phyloP scores from a whole-genome alignment of 2,888 invertebrate genomes.

The Gymnoscelis rufifasciata region DNA sequence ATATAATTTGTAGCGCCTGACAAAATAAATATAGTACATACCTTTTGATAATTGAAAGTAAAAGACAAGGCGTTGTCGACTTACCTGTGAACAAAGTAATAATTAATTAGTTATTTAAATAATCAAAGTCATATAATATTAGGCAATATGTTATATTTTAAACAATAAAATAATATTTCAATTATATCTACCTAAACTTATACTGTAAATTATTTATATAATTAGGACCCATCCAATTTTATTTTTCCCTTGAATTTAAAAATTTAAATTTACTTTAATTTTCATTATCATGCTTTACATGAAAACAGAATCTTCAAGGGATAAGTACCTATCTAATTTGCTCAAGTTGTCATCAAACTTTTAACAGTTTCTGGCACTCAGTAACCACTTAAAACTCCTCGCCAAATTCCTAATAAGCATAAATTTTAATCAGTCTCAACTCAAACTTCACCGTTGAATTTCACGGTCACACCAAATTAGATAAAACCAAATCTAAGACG shows the following conservation, averaged over 20 bases:
- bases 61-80: not conserved
- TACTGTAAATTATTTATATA: too few relatives aligned
- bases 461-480: conserved; percentile 35
- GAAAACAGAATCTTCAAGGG: too few relatives aligned
- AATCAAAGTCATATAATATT: too few relatives aligned
- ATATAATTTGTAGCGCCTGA: too few relatives aligned
- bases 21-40: not conserved
- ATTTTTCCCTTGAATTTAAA: too few relatives aligned
- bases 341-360: conserved; percentile 8
- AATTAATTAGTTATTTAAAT: too few relatives aligned
- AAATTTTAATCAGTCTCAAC: conserved; percentile 22
- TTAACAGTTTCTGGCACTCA: conserved; percentile 10
- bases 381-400: conserved; percentile 21
- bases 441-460: conserved; percentile 28
- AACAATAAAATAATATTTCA: too few relatives aligned
- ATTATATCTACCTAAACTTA: too few relatives aligned
- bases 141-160: too few relatives aligned
- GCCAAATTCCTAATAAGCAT: conserved; percentile 27
- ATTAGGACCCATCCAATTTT: too few relatives aligned
- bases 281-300: too few relatives aligned
- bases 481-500: conserved; percentile 36
- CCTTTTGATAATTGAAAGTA: not conserved
- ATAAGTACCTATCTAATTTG: conserved; percentile 8
- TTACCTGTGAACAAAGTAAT: conserved; percentile 1
- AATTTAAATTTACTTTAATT: too few relatives aligned